Percentiles rank a stretch among this genome's conserved stretches.
These are phyloP conservation scores for Folsomia manolachei DNA, from an alignment of 2,888 invertebrate genomes.

Conservation along the genomic window DNA sequence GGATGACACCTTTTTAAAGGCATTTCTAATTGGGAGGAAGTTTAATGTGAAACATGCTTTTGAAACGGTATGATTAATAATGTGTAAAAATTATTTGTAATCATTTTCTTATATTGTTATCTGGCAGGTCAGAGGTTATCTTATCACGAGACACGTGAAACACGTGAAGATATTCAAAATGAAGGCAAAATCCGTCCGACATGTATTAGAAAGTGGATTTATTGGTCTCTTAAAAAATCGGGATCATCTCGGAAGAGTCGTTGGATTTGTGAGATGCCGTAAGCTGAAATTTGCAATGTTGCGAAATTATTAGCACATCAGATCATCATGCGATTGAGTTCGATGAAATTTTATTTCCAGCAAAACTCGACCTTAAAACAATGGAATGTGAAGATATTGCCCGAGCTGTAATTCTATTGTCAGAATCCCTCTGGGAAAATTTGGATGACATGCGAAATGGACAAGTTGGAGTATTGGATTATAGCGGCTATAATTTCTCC, in stretches of 20 bases:
- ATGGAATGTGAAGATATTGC: constrained; percentile 10
- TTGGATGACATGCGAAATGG: constrained; percentile 5
- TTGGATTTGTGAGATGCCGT: constrained; percentile 8
- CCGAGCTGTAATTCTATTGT: constrained; percentile 2
- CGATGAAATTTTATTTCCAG: too few species aligned
- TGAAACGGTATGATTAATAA: constrained; percentile 9
- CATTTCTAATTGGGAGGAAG: constrained; percentile 14
- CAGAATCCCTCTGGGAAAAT: constrained; percentile 1
- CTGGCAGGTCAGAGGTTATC: constrained; percentile 6
- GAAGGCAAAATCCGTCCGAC: constrained; percentile 21
- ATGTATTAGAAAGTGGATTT: constrained; percentile 38
- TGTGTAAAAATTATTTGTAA: not conserved
- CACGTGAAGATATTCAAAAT: not conserved
- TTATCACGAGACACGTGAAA: constrained; percentile 4
- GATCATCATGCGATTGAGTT: too few species aligned
- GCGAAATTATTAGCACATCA: not conserved
- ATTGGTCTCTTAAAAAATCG: constrained; percentile 31
- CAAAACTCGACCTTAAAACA: constrained; percentile 12
- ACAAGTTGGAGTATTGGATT: constrained; percentile 4
- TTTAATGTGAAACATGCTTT: constrained; percentile 7
- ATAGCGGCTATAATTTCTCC: constrained; percentile 8
- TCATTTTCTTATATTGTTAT: not conserved
- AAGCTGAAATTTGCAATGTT: not conserved
- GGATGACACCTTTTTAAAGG: not conserved
- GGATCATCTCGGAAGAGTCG: constrained; percentile 26